Evolutionary conservation across 2,113 vertebrate genomes (phyloP).

Genomic region (Passer domesticus): DNA sequence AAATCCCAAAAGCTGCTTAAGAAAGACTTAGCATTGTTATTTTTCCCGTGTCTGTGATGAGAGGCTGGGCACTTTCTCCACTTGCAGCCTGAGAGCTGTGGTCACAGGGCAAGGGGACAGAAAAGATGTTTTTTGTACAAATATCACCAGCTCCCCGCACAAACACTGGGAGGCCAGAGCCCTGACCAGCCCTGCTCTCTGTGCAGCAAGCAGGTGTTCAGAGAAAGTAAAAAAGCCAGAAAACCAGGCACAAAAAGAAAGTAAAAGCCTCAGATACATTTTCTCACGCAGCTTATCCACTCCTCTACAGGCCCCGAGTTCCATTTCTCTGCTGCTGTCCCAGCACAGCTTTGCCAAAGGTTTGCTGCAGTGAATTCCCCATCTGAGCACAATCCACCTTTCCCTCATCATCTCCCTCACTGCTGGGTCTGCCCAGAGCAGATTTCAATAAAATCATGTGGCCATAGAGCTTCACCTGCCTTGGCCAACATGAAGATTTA

Average conservation of each 20-base stretch:
- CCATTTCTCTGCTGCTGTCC: accelerated
- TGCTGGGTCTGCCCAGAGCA: neutral
- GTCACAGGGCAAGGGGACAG: neutral
- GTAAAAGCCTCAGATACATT: neutral
- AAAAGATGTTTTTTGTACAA: accelerated
- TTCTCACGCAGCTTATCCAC: accelerated
- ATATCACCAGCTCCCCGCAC: neutral
- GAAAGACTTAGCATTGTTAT: neutral
- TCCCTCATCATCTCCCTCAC: neutral
- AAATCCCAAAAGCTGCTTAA: slow-evolving; percentile 11
- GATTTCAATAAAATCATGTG: neutral
- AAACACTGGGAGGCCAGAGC: neutral
- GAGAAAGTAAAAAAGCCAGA: accelerated
- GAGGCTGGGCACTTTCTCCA: neutral
- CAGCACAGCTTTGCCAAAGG: neutral
- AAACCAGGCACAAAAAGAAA: neutral
- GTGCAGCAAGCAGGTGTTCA: accelerated
- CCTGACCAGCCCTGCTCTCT: too few relatives aligned
- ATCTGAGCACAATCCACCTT: neutral
- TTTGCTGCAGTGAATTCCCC: neutral
- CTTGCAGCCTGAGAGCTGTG: neutral
- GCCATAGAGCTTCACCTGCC: accelerated
- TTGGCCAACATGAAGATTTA: neutral
- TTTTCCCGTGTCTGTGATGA: neutral
- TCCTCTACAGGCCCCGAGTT: accelerated